Conservation (phyloP, 2,113 vertebrate genomes). For the Lepidothrix coronata region DNA sequence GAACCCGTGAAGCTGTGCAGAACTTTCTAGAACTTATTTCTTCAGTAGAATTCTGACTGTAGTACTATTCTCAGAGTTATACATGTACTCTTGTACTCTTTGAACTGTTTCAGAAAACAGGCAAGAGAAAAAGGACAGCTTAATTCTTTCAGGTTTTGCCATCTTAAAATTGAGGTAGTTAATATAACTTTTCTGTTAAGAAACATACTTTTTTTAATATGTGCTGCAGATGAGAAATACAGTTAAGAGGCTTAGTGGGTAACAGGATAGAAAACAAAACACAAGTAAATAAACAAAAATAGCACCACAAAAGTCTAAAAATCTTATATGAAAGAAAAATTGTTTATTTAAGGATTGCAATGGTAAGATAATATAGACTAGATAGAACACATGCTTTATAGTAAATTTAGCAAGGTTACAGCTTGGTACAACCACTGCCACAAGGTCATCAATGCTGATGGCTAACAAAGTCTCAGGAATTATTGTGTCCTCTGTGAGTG, state of each 20-base stretch:
- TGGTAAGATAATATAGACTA: neutral
- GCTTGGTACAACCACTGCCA: neutral
- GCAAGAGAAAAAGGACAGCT: neutral
- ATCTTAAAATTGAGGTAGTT: neutral
- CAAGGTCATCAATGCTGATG: neutral
- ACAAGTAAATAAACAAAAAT: neutral
- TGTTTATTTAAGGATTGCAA: neutral
- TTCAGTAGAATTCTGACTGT: neutral
- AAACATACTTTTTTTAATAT: neutral
- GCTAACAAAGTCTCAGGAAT: neutral
- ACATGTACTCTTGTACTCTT: neutral
- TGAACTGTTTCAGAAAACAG: neutral
- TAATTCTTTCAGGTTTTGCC: neutral
- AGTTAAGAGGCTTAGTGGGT: neutral
- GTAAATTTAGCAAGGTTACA: neutral
- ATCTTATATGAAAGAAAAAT: neutral
- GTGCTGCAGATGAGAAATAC: neutral
- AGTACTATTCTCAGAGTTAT: neutral
- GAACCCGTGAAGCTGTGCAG: neutral
- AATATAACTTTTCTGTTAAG: neutral
- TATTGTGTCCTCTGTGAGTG: neutral
- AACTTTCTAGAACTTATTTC: neutral
- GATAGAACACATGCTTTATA: neutral
- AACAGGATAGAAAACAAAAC: neutral
- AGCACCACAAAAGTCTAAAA: neutral